These are phyloP conservation scores for Aproaerema taeniolella DNA, from an alignment of 2,888 invertebrate species.

Conservation along the genomic window DNA sequence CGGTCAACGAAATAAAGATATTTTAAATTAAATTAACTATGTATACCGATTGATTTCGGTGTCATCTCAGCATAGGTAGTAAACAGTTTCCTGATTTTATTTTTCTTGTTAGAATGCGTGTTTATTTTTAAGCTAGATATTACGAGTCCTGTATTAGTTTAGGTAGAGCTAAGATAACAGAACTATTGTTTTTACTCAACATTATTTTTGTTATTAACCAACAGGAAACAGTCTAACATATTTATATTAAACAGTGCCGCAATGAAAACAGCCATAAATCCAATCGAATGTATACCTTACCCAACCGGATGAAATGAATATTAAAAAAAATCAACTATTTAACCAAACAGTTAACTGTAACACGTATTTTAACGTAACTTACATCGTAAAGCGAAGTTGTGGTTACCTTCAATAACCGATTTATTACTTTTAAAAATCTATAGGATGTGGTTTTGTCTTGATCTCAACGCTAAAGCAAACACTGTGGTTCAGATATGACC, in stretches of 20 bases:
- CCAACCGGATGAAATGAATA: slow-evolving; percentile 62
- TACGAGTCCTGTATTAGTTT: no score
- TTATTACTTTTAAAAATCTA: slow-evolving; percentile 51
- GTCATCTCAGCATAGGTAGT: no score
- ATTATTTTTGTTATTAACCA: slow-evolving; percentile 62
- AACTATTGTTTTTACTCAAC: slow-evolving; percentile 68
- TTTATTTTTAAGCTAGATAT: no score
- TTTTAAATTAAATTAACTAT: no score
- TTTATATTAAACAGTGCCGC: slow-evolving; percentile 72
- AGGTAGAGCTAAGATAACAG: no score
- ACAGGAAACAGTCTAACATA: slow-evolving; percentile 68
- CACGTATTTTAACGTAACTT: no score
- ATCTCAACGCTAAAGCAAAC: slow-evolving; percentile 20
- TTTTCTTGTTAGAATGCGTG: no score
- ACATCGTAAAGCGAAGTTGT: slow-evolving; percentile 50
- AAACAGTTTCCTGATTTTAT: no score
- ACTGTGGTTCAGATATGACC: slow-evolving; percentile 9
- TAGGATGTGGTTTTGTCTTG: slow-evolving; percentile 61
- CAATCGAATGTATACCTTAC: slow-evolving; percentile 67
- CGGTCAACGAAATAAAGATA: no score
- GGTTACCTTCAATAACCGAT: slow-evolving; percentile 53
- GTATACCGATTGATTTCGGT: no score
- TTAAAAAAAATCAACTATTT: slow-evolving; percentile 63
- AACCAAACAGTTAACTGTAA: slow-evolving; percentile 40
- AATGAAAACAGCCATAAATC: slow-evolving; percentile 75